A percentile compares a stretch with the other conserved stretches of the same genome.
Evolutionary conservation across 2,888 invertebrate genomes (phyloP).

Genomic region (Ariolimax columbianus): DNA sequence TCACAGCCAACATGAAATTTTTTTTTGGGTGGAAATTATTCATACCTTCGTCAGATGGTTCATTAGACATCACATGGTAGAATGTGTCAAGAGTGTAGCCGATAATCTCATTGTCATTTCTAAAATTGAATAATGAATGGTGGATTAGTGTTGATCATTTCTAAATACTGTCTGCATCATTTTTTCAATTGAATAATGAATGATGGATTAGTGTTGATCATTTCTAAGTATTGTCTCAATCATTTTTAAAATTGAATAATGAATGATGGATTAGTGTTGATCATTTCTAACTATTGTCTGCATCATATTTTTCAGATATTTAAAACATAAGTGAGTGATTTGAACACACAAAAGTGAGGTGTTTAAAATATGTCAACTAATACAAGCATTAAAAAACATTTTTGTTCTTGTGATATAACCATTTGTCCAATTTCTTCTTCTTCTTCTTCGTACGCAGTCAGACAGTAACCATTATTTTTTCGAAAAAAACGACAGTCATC

Average conservation of each 20-base stretch:
- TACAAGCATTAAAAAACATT: too few relatives aligned
- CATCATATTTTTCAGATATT: conserved; percentile 90
- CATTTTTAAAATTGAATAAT: conserved; percentile 81
- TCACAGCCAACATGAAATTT: too few relatives aligned
- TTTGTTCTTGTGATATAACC: too few relatives aligned
- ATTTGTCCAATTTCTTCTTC: too few relatives aligned
- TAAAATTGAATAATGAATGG: conserved; percentile 52
- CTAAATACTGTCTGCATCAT: conserved; percentile 93
- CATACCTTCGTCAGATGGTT: conserved; percentile 76
- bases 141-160: background rate
- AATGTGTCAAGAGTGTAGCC: conserved; percentile 94
- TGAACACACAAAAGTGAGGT: too few relatives aligned
- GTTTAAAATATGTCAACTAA: too few relatives aligned
- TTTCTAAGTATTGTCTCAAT: conserved; percentile 90
- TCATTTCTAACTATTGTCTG: conserved; percentile 87
- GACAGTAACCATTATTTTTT: too few relatives aligned
- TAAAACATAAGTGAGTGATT: too few relatives aligned
- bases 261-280: background rate
- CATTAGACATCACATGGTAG: conserved; percentile 88
- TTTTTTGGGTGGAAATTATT: too few relatives aligned
- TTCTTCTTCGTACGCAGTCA: too few relatives aligned
- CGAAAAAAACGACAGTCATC: too few relatives aligned
- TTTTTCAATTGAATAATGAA: conserved; percentile 77
- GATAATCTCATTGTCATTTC: conserved; percentile 93
- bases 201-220: background rate